A percentile compares a stretch with the other conserved stretches of the same genome.
phyloP scores from a whole-genome alignment of 2,888 invertebrate species.

The Tupiocoris notatus region DNA sequence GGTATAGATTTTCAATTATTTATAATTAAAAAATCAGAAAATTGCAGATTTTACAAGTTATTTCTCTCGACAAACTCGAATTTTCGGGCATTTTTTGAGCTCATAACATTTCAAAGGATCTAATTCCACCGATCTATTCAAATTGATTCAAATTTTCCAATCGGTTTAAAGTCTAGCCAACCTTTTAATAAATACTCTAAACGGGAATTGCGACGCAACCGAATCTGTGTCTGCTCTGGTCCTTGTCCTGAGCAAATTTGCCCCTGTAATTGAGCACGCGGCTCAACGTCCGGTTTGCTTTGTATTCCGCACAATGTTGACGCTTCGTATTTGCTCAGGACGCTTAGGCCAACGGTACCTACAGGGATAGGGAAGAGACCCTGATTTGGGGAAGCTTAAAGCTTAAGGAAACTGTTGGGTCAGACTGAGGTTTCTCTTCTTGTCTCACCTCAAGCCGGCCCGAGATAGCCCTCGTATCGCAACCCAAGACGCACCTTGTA shows the following conservation, averaged over 20 bases:
- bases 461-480: too few relatives aligned
- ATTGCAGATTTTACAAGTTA: too few relatives aligned
- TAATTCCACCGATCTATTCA: too few relatives aligned
- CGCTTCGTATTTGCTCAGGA: conserved; percentile 20
- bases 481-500: too few relatives aligned
- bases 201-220: background rate
- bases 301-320: conserved; percentile 22
- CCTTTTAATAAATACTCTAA: too few relatives aligned
- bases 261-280: conserved; percentile 34
- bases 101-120: too few relatives aligned
- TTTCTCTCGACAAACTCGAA: too few relatives aligned
- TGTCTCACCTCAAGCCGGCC: background rate
- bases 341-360: background rate
- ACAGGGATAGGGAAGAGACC: background rate
- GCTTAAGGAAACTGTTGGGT: background rate
- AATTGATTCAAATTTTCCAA: too few relatives aligned
- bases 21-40: too few relatives aligned
- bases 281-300: conserved; percentile 27
- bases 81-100: too few relatives aligned
- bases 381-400: background rate
- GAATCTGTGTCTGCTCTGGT: background rate
- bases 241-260: conserved; percentile 31
- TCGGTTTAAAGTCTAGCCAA: too few relatives aligned
- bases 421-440: background rate
- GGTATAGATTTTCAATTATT: too few relatives aligned